Evolutionary conservation across 2,113 vertebrate species (phyloP), one percentile per base, ranked within the genome.

Genomic region (Microtus richardsoni): DNA sequence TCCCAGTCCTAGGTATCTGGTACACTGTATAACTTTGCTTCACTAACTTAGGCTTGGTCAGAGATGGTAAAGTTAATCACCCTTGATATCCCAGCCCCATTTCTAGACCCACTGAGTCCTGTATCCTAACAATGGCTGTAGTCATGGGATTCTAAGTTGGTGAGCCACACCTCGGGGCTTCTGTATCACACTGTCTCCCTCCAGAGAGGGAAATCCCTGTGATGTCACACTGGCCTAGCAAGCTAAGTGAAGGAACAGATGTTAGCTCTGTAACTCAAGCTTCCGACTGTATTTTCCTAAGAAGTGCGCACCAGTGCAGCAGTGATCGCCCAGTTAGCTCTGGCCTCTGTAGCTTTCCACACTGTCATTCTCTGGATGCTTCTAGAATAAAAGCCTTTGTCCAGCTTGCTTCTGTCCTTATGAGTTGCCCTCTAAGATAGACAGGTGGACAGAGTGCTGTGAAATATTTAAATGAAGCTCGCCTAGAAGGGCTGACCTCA

Each of bases 81-180:
- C 36, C 30, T 49, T 47, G 4, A 14, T 2, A 2, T 26, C 24
- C 49, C 66, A 14, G 1, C 8, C 16, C 44, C 11, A 13, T 11
- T 41, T 70, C 24, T 70, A 74, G 66, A 49, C 13, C 22, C 8
- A 16, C 41, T 22, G n/a, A 83, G 36, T 64, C 70, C 12, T 24
- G 0, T 0, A 0, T 60, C 33, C 71, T 73, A 5, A 13, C 75
- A 41, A 7, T 6, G 70, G 5, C 49, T 22, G 7, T 2, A 26
- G 11, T 54, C 41, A 3, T 21, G 41, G 2, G 5, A 14, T 70
- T 44, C 47, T 33, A 26, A 21, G 9, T 19, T 17, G 1, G 0
- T 3, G 33, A 66, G 36, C 24, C 16, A 2, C 2, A 0, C 30
- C 30, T 0, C 2, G 0, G 44, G 0, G 22, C 33, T 3, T 2